Evolutionary conservation across 1,140 invertebrate species (phyloP), one percentile per base, ranked within the genome.

Genomic region (Eumeta japonica): DNA sequence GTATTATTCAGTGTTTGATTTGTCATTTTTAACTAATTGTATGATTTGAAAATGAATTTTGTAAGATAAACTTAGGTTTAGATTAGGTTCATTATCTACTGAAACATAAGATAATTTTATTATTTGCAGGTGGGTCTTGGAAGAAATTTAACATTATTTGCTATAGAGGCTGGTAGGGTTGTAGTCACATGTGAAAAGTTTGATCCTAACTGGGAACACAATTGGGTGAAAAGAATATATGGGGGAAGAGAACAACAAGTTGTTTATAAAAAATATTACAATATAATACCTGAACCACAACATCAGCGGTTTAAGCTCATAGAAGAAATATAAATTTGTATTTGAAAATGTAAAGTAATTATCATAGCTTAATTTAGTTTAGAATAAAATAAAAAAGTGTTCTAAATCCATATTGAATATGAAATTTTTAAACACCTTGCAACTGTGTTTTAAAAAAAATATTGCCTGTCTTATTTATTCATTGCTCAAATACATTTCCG

Each of bases 221-320:
- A 68, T 0, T 89, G 85, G 85, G 73, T 87, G 3, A 70, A 81
- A 52, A 58, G 76, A 17, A 70, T 77, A 42, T 90, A 90, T 57
- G 62, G 54, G 2, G 80, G 80, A 1, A 64, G 86, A 44, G 64
- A 82, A 49, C 57, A 76, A 2, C 77, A 81, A 52, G 72, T 70
- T n/a, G 85, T 92, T 51, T 87, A 84, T 51, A 92, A 92, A 58
- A 91, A 90, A 58, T 86, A 89, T 51, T 88, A 84, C 45, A 84
- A 92, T 78, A 78, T 92, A 28, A 80, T 92, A 50, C 83, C 89
- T 1, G 67, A 85, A 20, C 78, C 81, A 34, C 84, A 89, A 51
- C 86, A 89, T 46, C 76, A 81, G 36, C 77, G 80, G 45, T 92
- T 92, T 57, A 86, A 83, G 50, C 62, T 90, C 27, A 77, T 89